phyloP scores from a whole-genome alignment of 2,797 vertebrate genomes.

The Anolis apletophallus region DNA sequence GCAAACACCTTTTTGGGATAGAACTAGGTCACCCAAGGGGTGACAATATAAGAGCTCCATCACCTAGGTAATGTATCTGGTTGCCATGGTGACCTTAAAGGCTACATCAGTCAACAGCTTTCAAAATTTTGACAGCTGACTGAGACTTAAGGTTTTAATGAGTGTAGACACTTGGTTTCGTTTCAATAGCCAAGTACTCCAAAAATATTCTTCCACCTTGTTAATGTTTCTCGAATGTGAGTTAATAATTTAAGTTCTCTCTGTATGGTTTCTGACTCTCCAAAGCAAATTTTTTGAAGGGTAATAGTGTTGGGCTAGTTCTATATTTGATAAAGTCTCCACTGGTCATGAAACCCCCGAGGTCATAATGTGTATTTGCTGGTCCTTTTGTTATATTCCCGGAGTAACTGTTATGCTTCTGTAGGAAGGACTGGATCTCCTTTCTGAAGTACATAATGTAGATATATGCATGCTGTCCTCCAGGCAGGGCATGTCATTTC shows the following conservation, averaged over 20 bases:
- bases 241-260: background rate
- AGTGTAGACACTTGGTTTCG: constrained; percentile 63
- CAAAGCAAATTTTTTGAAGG: constrained; percentile 22
- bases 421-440: background rate
- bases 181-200: constrained; percentile 48
- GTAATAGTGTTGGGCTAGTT: background rate
- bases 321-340: background rate
- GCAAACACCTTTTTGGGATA: constrained; percentile 48
- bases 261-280: constrained; percentile 12
- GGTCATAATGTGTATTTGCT: constrained; percentile 16
- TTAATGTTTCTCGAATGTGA: background rate
- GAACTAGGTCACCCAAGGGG: constrained; percentile 67
- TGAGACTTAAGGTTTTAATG: constrained; percentile 65
- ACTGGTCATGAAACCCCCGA: constrained; percentile 10
- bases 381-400: background rate
- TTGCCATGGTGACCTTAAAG: constrained; percentile 76
- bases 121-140: constrained; percentile 67
- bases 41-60: constrained; percentile 64
- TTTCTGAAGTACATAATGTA: constrained; percentile 6
- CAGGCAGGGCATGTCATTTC: background rate
- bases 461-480: background rate
- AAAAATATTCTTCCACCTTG: constrained; percentile 52
- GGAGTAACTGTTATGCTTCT: background rate
- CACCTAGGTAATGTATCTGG: constrained; percentile 55
- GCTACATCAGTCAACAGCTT: constrained; percentile 67